Percentiles rank a stretch among this genome's conserved stretches.
These are phyloP conservation scores for Gymnocheta viridis DNA, from an alignment of 2,888 invertebrate species.

Conservation along the genomic window DNA sequence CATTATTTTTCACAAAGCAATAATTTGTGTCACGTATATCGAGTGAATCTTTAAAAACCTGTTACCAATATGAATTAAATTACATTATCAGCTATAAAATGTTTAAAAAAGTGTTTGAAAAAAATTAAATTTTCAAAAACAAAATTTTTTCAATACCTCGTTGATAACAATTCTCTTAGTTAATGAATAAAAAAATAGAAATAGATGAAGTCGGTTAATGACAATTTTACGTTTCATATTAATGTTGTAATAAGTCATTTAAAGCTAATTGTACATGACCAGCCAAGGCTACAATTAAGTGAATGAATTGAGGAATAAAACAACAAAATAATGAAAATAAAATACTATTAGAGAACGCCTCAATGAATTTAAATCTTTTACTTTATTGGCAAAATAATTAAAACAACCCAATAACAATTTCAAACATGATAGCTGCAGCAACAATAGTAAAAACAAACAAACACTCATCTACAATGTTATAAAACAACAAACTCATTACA, in stretches of 20 bases:
- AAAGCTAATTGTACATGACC: conserved; percentile 55
- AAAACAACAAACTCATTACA: conserved; percentile 45
- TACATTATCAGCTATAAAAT: too few species aligned
- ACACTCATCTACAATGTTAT: not conserved
- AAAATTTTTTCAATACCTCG: not conserved
- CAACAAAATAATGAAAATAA: conserved; percentile 48
- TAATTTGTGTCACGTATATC: too few species aligned
- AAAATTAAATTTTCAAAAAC: not conserved
- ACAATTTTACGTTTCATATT: not conserved
- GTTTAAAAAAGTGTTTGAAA: too few species aligned
- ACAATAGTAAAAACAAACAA: not conserved
- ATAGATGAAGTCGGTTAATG: not conserved
- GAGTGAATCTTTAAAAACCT: too few species aligned
- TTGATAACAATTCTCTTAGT: not conserved
- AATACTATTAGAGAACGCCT: conserved; percentile 57
- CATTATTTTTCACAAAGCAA: too few species aligned
- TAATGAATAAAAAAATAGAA: not conserved
- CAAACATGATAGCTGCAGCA: too few species aligned
- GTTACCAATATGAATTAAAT: too few species aligned
- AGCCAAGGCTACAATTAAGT: conserved; percentile 43
- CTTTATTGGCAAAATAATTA: conserved; percentile 65
- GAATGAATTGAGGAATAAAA: conserved; percentile 31
- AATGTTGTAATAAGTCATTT: conserved; percentile 29
- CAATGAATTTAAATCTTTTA: conserved; percentile 64
- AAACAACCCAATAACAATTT: conserved; percentile 27